Evolutionary conservation across 1,140 invertebrate species (phyloP), one percentile per base, ranked within the genome.

Genomic region (Gryon sp.): DNA sequence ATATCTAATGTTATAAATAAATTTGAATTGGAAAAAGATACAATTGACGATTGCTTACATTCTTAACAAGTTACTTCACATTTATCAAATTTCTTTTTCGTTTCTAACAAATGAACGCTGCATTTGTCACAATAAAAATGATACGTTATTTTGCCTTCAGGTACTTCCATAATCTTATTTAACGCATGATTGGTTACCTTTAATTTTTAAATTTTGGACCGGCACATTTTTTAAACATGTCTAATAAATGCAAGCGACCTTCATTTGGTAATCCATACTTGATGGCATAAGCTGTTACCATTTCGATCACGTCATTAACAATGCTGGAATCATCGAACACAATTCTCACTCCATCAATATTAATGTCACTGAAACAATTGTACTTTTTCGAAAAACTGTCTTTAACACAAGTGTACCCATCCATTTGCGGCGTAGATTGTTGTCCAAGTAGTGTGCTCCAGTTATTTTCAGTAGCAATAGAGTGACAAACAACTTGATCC

Each of bases 1-100:
- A 79, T 16, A 57, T 79, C 52, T 9, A 75, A 12, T 1, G 43
- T 45, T 11, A 78, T 43, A 36, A 78, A 73, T 24, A n/a, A 66
- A 60, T 73, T 65, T 45, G 43, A 7, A 0, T 38, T 28, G 9
- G 18, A 8, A 34, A 26, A 46, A 16, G 9, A 24, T 6, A 73
- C 6, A 11, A 38, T n/a, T n/a, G n/a, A n/a, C n/a, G 4, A 3
- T 11, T 18, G 4, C 5, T 38, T 7, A 20, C 69, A 63, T 9
- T 30, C 30, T 48, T 19, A 15, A 46, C 69, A n/a, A n/a, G n/a
- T n/a, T n/a, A 73, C 1, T 11, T 7, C 12, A 22, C 12, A 14
- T 41, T 40, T 41, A 8, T 14, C 1, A 43, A 59, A 30, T 32
- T 11, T 22, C 18, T 40, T 11, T 16, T 28, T 45, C 8, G 52